A percentile compares a stretch with the other conserved stretches of the same genome.
Conservation (phyloP, 2,888 invertebrate genomes). For the Uropetala carovei region DNA sequence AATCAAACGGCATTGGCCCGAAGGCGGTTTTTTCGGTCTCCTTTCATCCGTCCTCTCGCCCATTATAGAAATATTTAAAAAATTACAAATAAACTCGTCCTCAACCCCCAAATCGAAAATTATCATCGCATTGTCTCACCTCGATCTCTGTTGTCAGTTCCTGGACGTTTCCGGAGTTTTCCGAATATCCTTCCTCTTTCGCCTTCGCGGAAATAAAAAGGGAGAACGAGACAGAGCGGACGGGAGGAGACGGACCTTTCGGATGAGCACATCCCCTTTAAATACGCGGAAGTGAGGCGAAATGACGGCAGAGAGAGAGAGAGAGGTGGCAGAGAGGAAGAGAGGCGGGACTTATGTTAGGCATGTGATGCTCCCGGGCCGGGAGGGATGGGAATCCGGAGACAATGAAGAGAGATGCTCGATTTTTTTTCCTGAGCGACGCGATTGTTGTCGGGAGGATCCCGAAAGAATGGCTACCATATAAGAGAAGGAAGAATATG, state of each 20-base stretch:
- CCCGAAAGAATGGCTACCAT: not conserved
- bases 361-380: not conserved
- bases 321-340: not conserved
- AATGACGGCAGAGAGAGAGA: not conserved
- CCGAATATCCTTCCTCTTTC: not conserved
- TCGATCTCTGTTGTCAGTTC: not conserved
- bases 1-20: not conserved
- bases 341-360: not conserved
- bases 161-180: not conserved
- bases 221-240: no score
- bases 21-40: not conserved
- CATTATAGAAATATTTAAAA: not conserved
- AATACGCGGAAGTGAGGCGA: conserved; percentile 55
- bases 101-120: not conserved
- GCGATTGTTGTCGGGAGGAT: not conserved
- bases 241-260: not conserved
- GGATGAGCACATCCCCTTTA: conserved; percentile 46
- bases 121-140: not conserved
- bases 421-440: not conserved
- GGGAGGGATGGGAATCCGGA: not conserved
- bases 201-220: not conserved
- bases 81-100: not conserved
- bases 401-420: not conserved
- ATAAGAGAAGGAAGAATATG: not conserved
- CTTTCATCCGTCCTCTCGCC: not conserved